phyloP scores from a whole-genome alignment of 2,113 vertebrate genomes.

The Dissostichus mawsoni region DNA sequence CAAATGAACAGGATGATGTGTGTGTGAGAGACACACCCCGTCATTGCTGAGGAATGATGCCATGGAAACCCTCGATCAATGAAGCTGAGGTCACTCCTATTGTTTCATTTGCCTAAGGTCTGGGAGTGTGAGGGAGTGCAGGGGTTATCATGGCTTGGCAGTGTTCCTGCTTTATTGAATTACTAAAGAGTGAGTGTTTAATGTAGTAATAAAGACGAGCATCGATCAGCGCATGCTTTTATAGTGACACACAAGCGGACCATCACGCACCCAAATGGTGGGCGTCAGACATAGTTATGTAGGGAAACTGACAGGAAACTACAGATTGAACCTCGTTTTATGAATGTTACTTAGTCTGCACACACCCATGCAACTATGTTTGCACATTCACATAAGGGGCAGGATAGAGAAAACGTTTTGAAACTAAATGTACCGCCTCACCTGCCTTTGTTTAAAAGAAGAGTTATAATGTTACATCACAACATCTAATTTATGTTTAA shows the following conservation, averaged over 20 bases:
- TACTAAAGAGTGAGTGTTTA: conserved; percentile 26
- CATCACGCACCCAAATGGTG: neutral
- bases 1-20: conserved; percentile 5
- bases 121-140: neutral
- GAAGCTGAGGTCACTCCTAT: conserved; percentile 61
- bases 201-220: neutral
- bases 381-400: neutral
- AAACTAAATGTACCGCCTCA: neutral
- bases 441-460: neutral
- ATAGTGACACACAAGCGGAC: conserved; percentile 12
- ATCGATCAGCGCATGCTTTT: conserved; percentile 24
- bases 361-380: neutral
- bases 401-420: neutral
- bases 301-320: conserved; percentile 26
- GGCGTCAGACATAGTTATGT: conserved; percentile 5
- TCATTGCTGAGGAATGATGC: conserved; percentile 38
- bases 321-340: conserved; percentile 5
- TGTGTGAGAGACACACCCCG: conserved; percentile 14
- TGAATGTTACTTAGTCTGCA: conserved; percentile 22
- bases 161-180: conserved; percentile 32
- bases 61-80: conserved; percentile 39
- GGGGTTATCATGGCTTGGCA: neutral
- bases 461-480: neutral
- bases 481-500: neutral
- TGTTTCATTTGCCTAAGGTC: conserved; percentile 43